phyloP scores from a whole-genome alignment of 2,888 invertebrate genomes.

The Biston stratarius region DNA sequence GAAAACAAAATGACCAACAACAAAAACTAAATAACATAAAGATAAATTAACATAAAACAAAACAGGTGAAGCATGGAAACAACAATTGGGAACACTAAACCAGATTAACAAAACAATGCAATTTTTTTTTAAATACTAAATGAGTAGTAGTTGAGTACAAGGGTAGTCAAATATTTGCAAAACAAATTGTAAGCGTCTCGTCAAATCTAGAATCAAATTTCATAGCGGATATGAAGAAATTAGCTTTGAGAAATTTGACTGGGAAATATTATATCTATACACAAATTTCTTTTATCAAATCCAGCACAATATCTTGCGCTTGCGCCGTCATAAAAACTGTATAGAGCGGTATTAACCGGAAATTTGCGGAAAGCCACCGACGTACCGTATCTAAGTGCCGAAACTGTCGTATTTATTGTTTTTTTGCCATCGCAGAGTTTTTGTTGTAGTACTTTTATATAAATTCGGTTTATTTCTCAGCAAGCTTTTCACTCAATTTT shows the following conservation, averaged over 20 bases:
- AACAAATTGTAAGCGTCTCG: too few relatives aligned
- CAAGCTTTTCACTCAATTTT: not conserved
- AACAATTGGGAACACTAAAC: too few relatives aligned
- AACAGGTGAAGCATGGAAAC: too few relatives aligned
- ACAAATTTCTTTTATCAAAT: conserved; percentile 5
- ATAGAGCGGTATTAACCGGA: conserved; percentile 48
- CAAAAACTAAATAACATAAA: too few relatives aligned
- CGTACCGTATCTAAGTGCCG: conserved; percentile 52
- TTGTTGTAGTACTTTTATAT: conserved; percentile 8
- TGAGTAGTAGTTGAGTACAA: too few relatives aligned
- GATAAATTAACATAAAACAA: too few relatives aligned
- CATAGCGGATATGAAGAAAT: not conserved
- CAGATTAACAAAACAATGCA: too few relatives aligned
- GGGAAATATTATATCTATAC: conserved; percentile 1
- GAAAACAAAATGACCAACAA: too few relatives aligned
- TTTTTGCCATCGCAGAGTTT: conserved; percentile 21
- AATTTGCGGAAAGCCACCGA: conserved; percentile 60
- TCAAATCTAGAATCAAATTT: not conserved
- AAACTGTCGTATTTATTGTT: conserved; percentile 40
- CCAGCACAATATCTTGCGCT: conserved; percentile 9
- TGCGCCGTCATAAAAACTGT: conserved; percentile 37
- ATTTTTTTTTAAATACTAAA: too few relatives aligned
- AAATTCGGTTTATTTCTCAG: not conserved
- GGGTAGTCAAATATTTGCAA: too few relatives aligned
- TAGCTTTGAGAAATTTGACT: not conserved